These are phyloP conservation scores for Itoplectis maculator DNA, from an alignment of 2,888 invertebrate genomes.

Conservation along the genomic window DNA sequence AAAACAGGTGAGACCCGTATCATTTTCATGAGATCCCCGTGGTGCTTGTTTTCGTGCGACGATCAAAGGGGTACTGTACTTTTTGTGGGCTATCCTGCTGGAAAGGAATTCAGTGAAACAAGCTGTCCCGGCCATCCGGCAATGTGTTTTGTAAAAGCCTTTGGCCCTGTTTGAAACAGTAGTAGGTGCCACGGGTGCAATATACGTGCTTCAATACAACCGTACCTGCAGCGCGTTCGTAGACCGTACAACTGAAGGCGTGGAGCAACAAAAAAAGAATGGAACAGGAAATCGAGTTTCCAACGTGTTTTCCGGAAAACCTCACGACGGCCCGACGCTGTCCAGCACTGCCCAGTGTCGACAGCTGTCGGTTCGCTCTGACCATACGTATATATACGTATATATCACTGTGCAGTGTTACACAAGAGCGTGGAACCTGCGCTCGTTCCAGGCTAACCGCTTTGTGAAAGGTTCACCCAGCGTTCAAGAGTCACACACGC, in stretches of 20 bases:
- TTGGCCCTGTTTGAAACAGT: slow-evolving; percentile 8
- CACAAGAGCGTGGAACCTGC: slow-evolving; percentile 22
- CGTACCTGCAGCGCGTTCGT: background rate
- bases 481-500: slow-evolving; percentile 21
- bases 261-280: slow-evolving; percentile 3
- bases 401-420: slow-evolving; percentile 3
- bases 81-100: background rate
- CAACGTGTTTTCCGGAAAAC: slow-evolving; percentile 26
- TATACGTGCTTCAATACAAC: background rate
- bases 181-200: background rate
- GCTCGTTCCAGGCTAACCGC: slow-evolving; percentile 31
- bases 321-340: slow-evolving; percentile 18
- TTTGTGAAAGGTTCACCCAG: slow-evolving; percentile 22
- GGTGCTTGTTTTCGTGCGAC: background rate
- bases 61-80: background rate
- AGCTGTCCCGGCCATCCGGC: background rate
- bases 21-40: background rate
- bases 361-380: background rate
- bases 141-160: slow-evolving; percentile 3
- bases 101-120: background rate
- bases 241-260: background rate
- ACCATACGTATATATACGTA: background rate
- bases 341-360: slow-evolving; percentile 5
- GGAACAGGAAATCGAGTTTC: slow-evolving; percentile 43
- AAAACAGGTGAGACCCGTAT: background rate